These are phyloP conservation scores for Sterrhoptilus dennistouni DNA, from an alignment of 2,113 vertebrate genomes.

Conservation along the genomic window DNA sequence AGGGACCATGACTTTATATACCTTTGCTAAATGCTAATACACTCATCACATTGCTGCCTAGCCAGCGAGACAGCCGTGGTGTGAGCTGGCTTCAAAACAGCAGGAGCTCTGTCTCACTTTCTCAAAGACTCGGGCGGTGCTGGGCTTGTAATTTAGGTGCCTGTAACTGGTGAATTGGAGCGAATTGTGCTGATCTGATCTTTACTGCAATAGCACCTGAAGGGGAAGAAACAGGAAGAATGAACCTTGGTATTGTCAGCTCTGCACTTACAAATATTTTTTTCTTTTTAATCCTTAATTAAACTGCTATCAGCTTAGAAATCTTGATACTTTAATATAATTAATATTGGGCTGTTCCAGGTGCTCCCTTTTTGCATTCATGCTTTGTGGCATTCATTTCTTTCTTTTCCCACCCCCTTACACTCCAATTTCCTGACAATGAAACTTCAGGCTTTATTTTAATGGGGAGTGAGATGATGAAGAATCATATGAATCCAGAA, in stretches of 20 bases:
- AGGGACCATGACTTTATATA: background rate
- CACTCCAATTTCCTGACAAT: background rate
- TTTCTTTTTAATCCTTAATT: background rate
- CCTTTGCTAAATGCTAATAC: conserved; percentile 19
- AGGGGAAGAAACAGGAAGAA: conserved; percentile 1
- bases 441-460: conserved; percentile 9
- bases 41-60: background rate
- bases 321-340: background rate
- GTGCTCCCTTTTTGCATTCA: background rate
- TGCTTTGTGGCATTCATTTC: background rate
- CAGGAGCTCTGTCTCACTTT: background rate
- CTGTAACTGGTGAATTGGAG: background rate
- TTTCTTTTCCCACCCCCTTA: background rate
- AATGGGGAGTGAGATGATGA: background rate
- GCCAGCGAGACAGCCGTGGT: background rate
- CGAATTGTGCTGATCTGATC: conserved; percentile 20
- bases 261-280: background rate
- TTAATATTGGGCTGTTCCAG: background rate
- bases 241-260: background rate
- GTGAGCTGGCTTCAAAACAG: background rate
- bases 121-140: background rate
- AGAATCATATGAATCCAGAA: background rate
- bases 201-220: background rate
- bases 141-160: background rate
- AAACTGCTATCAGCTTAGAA: background rate